Evolutionary conservation across 2,113 vertebrate genomes (phyloP).

Genomic region (Labrus mixtus): DNA sequence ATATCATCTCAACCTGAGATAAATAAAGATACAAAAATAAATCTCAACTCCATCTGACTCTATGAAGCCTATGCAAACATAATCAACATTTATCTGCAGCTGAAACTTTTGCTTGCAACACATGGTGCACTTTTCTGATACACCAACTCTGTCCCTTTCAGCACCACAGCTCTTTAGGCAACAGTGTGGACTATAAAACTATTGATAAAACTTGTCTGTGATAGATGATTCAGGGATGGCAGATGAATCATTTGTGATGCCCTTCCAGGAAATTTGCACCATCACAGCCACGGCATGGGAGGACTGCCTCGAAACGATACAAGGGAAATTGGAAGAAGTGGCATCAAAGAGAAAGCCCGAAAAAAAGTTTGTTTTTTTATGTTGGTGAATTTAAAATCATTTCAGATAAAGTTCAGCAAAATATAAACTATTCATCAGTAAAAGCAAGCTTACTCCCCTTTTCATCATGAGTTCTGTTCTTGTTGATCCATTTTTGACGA

Average conservation of each 20-base stretch:
- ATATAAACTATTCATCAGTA: constrained; percentile 28
- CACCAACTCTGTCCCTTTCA: constrained; percentile 6
- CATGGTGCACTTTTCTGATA: neutral
- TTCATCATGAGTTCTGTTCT: neutral
- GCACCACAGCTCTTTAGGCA: constrained; percentile 1
- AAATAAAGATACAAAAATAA: too few species aligned
- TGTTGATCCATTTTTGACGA: neutral
- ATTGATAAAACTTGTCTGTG: constrained; percentile 49
- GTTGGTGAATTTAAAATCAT: neutral
- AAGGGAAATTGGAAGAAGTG: constrained; percentile 31
- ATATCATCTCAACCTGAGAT: too few species aligned
- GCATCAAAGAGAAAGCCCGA: neutral
- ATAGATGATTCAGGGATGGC: constrained; percentile 44
- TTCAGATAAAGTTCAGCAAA: constrained; percentile 24
- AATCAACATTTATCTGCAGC: constrained; percentile 24
- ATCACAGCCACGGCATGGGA: constrained; percentile 8
- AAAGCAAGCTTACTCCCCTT: neutral
- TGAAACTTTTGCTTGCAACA: constrained; percentile 1
- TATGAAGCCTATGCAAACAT: neutral
- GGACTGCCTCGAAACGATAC: constrained; percentile 15
- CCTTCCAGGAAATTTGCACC: constrained; percentile 52
- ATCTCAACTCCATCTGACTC: too few species aligned
- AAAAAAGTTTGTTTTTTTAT: constrained; percentile 45
- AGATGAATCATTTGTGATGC: constrained; percentile 35
- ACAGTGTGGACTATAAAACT: constrained; percentile 36